Evolutionary conservation across 2,113 vertebrate genomes (phyloP).

Genomic region (Pogonocichla stellata): DNA sequence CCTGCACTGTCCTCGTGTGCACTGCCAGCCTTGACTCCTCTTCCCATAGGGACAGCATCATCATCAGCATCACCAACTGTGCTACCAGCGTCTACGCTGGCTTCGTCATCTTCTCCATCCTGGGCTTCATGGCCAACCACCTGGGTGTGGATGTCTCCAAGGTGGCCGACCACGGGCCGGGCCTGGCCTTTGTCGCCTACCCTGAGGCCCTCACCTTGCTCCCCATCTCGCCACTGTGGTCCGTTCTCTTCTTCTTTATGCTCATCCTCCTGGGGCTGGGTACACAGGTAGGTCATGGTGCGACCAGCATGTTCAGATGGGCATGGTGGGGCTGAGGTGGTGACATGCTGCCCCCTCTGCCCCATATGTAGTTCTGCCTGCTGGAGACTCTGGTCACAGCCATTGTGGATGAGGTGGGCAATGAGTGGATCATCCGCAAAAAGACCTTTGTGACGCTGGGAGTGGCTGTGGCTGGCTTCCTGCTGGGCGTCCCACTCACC

Average conservation of each 20-base stretch:
- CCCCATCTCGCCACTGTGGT: constrained; percentile 94
- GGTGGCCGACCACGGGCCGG: constrained; percentile 94
- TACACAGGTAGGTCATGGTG: constrained; percentile 85
- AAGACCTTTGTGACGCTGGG: constrained; percentile 89
- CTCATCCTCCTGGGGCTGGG: constrained; percentile 96
- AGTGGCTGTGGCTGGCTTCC: constrained; percentile 88
- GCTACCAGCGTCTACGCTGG: constrained; percentile 95
- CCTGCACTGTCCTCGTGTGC: rapidly evolving
- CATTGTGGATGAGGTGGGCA: constrained; percentile 94
- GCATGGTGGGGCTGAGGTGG: neutral
- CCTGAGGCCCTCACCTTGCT: constrained; percentile 95
- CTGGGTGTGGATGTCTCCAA: constrained; percentile 92
- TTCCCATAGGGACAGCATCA: constrained; percentile 92
- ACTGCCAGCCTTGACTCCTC: neutral
- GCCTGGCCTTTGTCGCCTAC: constrained; percentile 95
- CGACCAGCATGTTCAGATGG: neutral
- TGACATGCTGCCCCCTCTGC: neutral
- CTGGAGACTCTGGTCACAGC: constrained; percentile 95
- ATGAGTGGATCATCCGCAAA: constrained; percentile 92
- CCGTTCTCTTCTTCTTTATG: constrained; percentile 99
- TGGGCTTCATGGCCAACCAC: constrained; percentile 97
- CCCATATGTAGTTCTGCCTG: constrained; percentile 85
- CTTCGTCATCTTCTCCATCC: constrained; percentile 98
- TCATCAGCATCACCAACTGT: constrained; percentile 98
- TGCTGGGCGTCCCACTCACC: constrained; percentile 91